Conservation (phyloP, 2,888 invertebrate genomes). For the Altica lythri region DNA sequence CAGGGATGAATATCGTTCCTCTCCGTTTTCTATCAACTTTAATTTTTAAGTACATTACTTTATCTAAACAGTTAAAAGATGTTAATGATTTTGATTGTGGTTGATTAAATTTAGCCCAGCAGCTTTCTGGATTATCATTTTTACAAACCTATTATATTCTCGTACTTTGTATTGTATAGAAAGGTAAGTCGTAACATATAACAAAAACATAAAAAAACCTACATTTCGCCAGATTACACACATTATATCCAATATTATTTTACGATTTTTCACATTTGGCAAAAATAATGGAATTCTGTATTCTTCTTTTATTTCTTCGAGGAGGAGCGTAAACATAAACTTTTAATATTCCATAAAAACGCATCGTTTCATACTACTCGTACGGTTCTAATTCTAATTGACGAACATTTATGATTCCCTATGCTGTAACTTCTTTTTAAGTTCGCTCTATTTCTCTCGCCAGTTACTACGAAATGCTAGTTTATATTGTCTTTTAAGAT, state of each 20-base stretch:
- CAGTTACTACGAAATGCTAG: too few relatives aligned
- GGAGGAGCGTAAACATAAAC: conserved; percentile 20
- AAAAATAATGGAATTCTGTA: conserved; percentile 23
- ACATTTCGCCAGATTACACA: conserved; percentile 19
- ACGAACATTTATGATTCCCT: conserved; percentile 8
- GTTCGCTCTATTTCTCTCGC: not conserved
- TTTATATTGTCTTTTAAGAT: too few relatives aligned
- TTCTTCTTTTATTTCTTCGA: conserved; percentile 21
- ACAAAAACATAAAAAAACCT: conserved; percentile 15
- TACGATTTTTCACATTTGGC: conserved; percentile 24
- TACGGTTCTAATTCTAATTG: conserved; percentile 18
- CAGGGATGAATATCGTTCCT: too few relatives aligned
- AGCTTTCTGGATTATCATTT: too few relatives aligned
- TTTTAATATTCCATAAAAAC: conserved; percentile 25
- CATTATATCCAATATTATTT: conserved; percentile 19
- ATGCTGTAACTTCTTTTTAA: not conserved
- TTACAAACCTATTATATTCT: too few relatives aligned
- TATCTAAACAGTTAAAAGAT: too few relatives aligned
- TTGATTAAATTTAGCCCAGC: too few relatives aligned
- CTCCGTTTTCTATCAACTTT: too few relatives aligned
- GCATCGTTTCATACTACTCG: conserved; percentile 11
- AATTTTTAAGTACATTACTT: too few relatives aligned
- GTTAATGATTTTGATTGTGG: too few relatives aligned
- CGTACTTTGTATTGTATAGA: conserved; percentile 4
- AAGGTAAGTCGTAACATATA: conserved; percentile 1